Conservation (phyloP, 2,113 vertebrate species). For the Vombatus ursinus region DNA sequence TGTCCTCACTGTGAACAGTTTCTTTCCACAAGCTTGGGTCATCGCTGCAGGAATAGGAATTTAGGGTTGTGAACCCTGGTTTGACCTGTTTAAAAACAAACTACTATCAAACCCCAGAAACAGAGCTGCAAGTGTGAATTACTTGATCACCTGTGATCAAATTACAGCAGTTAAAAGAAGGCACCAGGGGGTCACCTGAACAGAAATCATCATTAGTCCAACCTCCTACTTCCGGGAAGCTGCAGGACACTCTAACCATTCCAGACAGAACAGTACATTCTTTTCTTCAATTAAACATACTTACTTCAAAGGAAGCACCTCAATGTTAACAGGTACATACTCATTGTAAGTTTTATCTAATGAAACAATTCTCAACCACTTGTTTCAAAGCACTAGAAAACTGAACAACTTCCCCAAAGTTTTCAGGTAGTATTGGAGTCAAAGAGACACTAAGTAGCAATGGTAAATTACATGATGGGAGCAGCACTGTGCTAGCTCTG, state of each 20-base stretch:
- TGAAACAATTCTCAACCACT: not conserved
- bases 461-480: not conserved
- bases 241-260: not conserved
- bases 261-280: not conserved
- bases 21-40: conserved; percentile 29
- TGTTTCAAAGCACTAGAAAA: not conserved
- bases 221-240: not conserved
- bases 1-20: not conserved
- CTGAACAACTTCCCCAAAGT: not conserved
- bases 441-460: not conserved
- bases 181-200: not conserved
- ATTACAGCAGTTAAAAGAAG: not conserved
- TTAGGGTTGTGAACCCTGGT: not conserved
- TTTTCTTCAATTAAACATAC: not conserved
- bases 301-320: not conserved
- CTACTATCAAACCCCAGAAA: not conserved
- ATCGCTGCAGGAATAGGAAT: not conserved
- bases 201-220: not conserved
- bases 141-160: not conserved
- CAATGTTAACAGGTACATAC: not conserved
- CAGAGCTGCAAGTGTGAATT: not conserved
- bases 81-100: conserved; percentile 60
- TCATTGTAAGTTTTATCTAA: not conserved
- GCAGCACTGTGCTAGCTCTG: not conserved
- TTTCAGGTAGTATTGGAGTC: not conserved